phyloP scores from a whole-genome alignment of 2,888 invertebrate genomes.

The Abscondita cerata region DNA sequence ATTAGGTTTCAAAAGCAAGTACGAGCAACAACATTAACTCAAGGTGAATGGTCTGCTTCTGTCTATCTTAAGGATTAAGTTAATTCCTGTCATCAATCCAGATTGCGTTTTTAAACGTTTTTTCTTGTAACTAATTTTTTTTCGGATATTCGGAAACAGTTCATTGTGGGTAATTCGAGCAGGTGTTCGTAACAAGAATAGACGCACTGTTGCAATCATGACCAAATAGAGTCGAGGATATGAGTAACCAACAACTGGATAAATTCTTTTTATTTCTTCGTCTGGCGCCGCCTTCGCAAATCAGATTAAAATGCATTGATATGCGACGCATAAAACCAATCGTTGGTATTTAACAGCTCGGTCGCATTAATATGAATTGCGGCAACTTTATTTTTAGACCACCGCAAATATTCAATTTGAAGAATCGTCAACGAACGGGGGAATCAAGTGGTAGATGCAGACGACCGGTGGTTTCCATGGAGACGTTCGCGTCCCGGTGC shows the following conservation, averaged over 20 bases:
- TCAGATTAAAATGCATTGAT: slow-evolving; percentile 27
- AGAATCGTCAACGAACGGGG: slow-evolving; percentile 13
- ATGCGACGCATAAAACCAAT: slow-evolving; percentile 24
- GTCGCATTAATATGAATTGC: not conserved
- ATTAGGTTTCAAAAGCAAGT: too few species aligned
- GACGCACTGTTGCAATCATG: slow-evolving; percentile 17
- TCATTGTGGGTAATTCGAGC: too few species aligned
- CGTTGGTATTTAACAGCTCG: slow-evolving; percentile 21
- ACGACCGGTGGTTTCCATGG: slow-evolving; percentile 41
- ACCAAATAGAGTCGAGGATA: slow-evolving; percentile 23
- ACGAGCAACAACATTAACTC: too few species aligned
- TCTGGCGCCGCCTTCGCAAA: slow-evolving; percentile 31
- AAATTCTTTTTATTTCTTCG: slow-evolving; percentile 28
- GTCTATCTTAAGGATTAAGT: too few species aligned
- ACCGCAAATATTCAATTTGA: not conserved
- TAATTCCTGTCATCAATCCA: too few species aligned
- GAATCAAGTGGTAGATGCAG: slow-evolving; percentile 35
- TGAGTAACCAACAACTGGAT: slow-evolving; percentile 21
- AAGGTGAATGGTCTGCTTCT: too few species aligned
- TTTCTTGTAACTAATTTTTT: too few species aligned
- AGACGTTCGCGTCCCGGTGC: slow-evolving; percentile 39
- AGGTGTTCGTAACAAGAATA: slow-evolving; percentile 1
- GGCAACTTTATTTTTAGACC: slow-evolving; percentile 16
- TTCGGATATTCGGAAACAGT: too few species aligned
- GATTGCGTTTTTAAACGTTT: not conserved